Percentiles rank a stretch among this genome's conserved stretches.
Conservation (phyloP, 2,888 invertebrate species). For the Crepidodera aurea region DNA sequence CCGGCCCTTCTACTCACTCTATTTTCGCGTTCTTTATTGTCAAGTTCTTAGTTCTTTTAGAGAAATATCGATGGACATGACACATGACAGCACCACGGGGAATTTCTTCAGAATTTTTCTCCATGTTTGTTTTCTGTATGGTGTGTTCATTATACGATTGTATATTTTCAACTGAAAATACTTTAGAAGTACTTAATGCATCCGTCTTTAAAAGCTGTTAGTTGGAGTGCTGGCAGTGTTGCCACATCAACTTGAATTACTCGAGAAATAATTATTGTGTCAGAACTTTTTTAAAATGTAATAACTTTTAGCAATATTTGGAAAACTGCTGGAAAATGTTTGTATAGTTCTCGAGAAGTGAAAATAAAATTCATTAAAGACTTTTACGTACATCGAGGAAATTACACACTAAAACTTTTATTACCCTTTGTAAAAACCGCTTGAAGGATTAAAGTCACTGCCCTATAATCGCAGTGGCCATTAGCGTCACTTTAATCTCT, state of each 20-base stretch:
- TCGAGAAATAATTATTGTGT: no score
- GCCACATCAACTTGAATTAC: no score
- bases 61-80: conserved; percentile 18
- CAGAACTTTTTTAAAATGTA: no score
- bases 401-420: conserved; percentile 9
- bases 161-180: neutral
- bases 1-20: neutral
- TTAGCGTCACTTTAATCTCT: conserved; percentile 15
- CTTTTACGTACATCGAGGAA: no score
- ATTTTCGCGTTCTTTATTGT: conserved; percentile 1
- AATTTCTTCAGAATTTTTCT: neutral
- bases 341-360: no score
- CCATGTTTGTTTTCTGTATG: neutral
- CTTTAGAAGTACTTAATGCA: no score
- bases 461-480: conserved; percentile 12
- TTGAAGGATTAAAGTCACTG: conserved; percentile 17
- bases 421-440: conserved; percentile 1
- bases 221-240: no score
- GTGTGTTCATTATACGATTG: neutral
- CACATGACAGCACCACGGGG: conserved; percentile 15
- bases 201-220: no score
- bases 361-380: no score
- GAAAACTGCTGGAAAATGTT: no score
- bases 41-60: conserved; percentile 6
- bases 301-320: no score